Conservation (phyloP, 2,888 invertebrate species). For the Protonemura montana region DNA sequence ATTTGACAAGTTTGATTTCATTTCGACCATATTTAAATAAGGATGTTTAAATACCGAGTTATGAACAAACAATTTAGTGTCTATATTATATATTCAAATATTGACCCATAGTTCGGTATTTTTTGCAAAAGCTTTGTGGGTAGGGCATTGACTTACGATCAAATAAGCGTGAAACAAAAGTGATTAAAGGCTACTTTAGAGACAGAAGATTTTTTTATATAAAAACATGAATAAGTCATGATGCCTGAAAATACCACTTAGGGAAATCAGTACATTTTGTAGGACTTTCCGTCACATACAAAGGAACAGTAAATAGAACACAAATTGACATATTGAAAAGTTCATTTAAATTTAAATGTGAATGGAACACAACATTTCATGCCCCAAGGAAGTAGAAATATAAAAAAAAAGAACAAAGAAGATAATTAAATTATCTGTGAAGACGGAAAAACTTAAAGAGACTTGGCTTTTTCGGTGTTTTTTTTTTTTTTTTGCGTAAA, state of each 20-base stretch:
- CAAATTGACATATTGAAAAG: conserved; percentile 38
- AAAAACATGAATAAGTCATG: neutral
- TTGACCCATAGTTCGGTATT: too few relatives aligned
- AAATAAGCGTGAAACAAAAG: neutral
- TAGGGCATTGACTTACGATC: neutral
- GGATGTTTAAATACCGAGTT: too few relatives aligned
- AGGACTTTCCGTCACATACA: neutral
- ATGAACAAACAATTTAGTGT: too few relatives aligned
- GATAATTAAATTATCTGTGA: conserved; percentile 35
- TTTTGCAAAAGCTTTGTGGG: neutral
- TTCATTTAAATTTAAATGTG: conserved; percentile 38
- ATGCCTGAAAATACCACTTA: neutral
- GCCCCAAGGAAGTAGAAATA: conserved; percentile 26
- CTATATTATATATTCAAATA: too few relatives aligned
- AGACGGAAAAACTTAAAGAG: conserved; percentile 38
- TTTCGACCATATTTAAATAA: too few relatives aligned
- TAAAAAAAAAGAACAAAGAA: conserved; percentile 36
- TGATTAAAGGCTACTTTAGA: conserved; percentile 1
- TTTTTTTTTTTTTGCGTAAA: conserved; percentile 37
- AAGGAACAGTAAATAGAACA: conserved; percentile 29
- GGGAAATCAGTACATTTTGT: neutral
- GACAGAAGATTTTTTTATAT: neutral
- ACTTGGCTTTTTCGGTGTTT: conserved; percentile 33
- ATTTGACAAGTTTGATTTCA: too few relatives aligned
- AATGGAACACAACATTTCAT: conserved; percentile 29